Base-by-base conservation (phyloP, 2,113 vertebrate genomes). In the Tyrannus savana region DNA sequence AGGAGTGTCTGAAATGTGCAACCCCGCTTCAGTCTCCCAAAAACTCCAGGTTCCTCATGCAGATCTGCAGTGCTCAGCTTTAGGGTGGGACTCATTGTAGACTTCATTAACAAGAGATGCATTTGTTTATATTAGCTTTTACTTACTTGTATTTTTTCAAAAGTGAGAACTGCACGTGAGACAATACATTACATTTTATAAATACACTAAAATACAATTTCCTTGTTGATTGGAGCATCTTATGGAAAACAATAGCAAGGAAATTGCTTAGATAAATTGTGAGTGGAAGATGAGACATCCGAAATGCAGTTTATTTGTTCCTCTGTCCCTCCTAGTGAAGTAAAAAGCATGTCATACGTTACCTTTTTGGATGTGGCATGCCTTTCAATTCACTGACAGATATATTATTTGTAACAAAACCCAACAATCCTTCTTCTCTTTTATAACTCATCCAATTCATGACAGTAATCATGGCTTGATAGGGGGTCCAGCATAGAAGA, bases 371-470 rank as follows among this genome's bases (percentile, higher is more conserved):
- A 86, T 63, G 60, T 88, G 79, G 90, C 79, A 84, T 90, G 68
- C 24, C 56, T 94, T 97, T 95, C 67, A 86, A 59, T 91, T 92
- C 46, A 60, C 52, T 96, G 95, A 92, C 92, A 93, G 79, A 72
- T 87, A 47, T 75, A 78, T 63, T 94, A 93, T 96, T 96, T 94
- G 83, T 74, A 88, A 96, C 72, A 93, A 88, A 97, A 78, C 31
- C n/a, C 76, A 78, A 64, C 41, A 91, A 52, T 19, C 33, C 41
- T 84, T 90, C 41, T 33, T 83, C 27, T 86, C 81, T 84, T 89
- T 68, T 93, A 52, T 55, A 92, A 84, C 56, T 93, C 72, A 81
- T 74, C 35, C 68, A 77, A 85, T 35, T 84, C 52, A 84, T 49
- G 52, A 96, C 88, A 95, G 76, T 92, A 96, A 95, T 95, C 85